Base-by-base conservation (phyloP, 2,888 invertebrate genomes). In the Drosophila maculinotata region DNA sequence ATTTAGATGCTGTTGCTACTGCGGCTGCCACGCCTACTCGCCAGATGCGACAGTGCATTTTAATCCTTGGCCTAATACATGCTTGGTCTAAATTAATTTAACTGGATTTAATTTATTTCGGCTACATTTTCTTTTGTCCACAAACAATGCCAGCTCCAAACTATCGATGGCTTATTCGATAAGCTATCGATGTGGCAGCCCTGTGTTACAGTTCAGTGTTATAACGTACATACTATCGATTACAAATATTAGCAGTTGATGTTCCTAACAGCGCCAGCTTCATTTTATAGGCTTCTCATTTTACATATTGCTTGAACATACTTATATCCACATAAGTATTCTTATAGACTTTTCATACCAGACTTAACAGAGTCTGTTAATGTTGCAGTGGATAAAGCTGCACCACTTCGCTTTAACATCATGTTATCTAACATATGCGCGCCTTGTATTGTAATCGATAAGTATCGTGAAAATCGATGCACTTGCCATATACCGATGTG, bases 1-100 rank as follows among this genome's bases (percentile, higher is more conserved):
- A 15, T 48, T 42, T 59, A 28, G 12, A 23, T 28, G 47, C 38
- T 48, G 30, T 10, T 35, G 52, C 17, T 39, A 26, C 33, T 17
- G 47, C 20, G 10, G 12, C 14, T 12, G 51, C 53, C 10, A 54
- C 49, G 45, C 56, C 33, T 36, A 28, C 28, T 35, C 73, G 77
- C 48, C 73, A 57, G 30, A 60, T 33, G 57, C 66, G 52, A 39
- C 28, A 26, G 9, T 57, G 66, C 72, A 73, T 73, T 62, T 56
- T 12, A 3, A 20, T 9, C 3, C 15, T 1, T 23, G 1, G 15
- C 33, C 36, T 71, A 76, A 65, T 20, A 56, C 71, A 76, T 54
- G 12, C 6, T 33, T 14, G 26, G 1, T n/a, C 20, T 1, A 1
- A 76, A 44, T 56, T 45, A 3, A 20, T 56, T 31, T 28, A 12